Percentiles rank a stretch among this genome's conserved stretches.
Conservation (phyloP, 2,888 invertebrate genomes). For the Brachycybe producta region DNA sequence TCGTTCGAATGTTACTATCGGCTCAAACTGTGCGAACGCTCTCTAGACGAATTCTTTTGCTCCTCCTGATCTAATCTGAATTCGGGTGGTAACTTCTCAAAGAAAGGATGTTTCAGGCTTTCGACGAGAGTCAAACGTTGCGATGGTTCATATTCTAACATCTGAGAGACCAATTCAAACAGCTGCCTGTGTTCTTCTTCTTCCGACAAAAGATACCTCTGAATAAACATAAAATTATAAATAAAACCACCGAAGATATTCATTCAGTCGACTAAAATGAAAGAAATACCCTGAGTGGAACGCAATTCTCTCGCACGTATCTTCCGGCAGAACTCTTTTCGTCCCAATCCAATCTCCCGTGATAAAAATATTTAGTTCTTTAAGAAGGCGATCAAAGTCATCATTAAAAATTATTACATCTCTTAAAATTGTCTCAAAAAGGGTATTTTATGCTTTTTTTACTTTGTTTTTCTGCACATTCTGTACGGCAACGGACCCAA, state of each 20-base stretch:
- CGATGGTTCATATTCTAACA: constrained; percentile 94
- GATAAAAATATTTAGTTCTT: constrained; percentile 95
- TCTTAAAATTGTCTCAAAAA: not conserved
- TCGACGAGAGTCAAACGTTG: constrained; percentile 77
- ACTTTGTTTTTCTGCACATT: constrained; percentile 48
- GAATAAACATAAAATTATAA: constrained; percentile 31
- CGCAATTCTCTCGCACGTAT: constrained; percentile 96
- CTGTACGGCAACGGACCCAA: constrained; percentile 91
- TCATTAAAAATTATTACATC: not conserved
- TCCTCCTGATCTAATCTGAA: constrained; percentile 21
- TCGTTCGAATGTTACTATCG: too few species aligned
- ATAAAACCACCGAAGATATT: not conserved
- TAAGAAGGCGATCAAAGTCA: constrained; percentile 16
- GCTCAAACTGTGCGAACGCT: constrained; percentile 31
- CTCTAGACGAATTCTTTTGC: constrained; percentile 25
- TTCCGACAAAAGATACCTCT: constrained; percentile 79
- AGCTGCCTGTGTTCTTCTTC: constrained; percentile 82
- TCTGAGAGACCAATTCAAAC: constrained; percentile 85
- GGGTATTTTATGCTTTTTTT: constrained; percentile 25
- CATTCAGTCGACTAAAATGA: not conserved
- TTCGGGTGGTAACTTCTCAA: constrained; percentile 56
- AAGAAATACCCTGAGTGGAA: constrained; percentile 63
- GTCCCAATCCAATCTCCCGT: constrained; percentile 96
- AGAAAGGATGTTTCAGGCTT: constrained; percentile 51
- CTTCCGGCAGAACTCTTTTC: constrained; percentile 90